Percentiles rank a stretch among this genome's conserved stretches.
These are phyloP conservation scores for Pygocentrus nattereri DNA, from an alignment of 2,797 vertebrate genomes.

Conservation along the genomic window DNA sequence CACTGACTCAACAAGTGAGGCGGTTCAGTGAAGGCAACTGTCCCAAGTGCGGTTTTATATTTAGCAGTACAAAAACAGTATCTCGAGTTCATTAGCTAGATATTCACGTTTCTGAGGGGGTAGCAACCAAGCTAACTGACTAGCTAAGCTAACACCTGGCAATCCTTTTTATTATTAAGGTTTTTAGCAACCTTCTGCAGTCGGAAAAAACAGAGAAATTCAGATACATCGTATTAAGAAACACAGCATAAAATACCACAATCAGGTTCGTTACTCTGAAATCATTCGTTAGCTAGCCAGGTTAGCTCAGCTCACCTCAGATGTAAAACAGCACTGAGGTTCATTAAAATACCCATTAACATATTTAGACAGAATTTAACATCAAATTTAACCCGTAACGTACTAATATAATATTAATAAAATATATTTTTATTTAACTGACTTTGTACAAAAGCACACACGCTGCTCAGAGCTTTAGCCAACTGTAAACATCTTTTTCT, in stretches of 20 bases:
- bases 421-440: too few relatives aligned
- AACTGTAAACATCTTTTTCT: not conserved
- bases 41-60: too few relatives aligned
- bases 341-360: too few relatives aligned
- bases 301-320: too few relatives aligned
- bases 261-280: too few relatives aligned
- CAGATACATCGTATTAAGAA: too few relatives aligned
- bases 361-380: too few relatives aligned
- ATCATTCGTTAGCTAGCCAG: too few relatives aligned
- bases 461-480: not conserved
- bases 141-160: not conserved
- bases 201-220: not conserved
- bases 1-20: not conserved
- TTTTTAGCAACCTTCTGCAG: not conserved
- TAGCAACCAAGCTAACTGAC: not conserved
- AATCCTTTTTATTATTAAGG: not conserved
- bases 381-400: not conserved
- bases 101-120: not conserved
- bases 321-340: too few relatives aligned
- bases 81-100: not conserved
- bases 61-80: not conserved
- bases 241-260: not conserved
- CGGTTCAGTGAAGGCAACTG: too few relatives aligned
- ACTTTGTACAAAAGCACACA: too few relatives aligned
- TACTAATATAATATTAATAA: too few relatives aligned